A percentile compares a stretch with the other conserved stretches of the same genome.
Evolutionary conservation across 2,888 invertebrate species (phyloP).

Genomic region (Diloba caeruleocephala): DNA sequence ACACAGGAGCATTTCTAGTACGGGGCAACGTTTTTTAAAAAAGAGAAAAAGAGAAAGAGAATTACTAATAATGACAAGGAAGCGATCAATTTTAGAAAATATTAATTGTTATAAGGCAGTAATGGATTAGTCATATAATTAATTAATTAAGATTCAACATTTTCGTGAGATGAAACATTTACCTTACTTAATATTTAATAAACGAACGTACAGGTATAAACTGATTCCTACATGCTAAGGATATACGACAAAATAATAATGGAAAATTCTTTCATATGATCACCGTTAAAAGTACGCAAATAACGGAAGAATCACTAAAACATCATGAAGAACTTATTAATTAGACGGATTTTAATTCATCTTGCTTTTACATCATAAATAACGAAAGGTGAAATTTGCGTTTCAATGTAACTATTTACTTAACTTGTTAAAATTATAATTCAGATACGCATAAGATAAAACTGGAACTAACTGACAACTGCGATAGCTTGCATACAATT

Average conservation of each 20-base stretch:
- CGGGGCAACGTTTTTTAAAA: constrained; percentile 1
- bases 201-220: constrained; percentile 5
- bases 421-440: constrained; percentile 39
- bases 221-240: too few relatives aligned
- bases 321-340: background rate
- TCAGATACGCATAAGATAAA: constrained; percentile 34
- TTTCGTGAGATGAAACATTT: too few relatives aligned
- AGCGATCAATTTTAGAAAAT: constrained; percentile 14
- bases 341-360: constrained; percentile 31
- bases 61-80: constrained; percentile 6
- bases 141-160: too few relatives aligned
- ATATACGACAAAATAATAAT: too few relatives aligned
- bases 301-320: too few relatives aligned
- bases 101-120: background rate
- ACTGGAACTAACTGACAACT: constrained; percentile 36
- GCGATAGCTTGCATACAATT: constrained; percentile 43
- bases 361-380: constrained; percentile 24
- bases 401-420: constrained; percentile 32
- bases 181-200: too few relatives aligned
- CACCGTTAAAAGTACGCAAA: too few relatives aligned
- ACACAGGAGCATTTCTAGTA: too few relatives aligned
- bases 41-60: too few relatives aligned
- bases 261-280: too few relatives aligned
- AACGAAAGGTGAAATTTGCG: constrained; percentile 41
- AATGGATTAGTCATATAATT: too few relatives aligned